phyloP scores from a whole-genome alignment of 2,888 invertebrate genomes.

The Yponomeuta evonymella region DNA sequence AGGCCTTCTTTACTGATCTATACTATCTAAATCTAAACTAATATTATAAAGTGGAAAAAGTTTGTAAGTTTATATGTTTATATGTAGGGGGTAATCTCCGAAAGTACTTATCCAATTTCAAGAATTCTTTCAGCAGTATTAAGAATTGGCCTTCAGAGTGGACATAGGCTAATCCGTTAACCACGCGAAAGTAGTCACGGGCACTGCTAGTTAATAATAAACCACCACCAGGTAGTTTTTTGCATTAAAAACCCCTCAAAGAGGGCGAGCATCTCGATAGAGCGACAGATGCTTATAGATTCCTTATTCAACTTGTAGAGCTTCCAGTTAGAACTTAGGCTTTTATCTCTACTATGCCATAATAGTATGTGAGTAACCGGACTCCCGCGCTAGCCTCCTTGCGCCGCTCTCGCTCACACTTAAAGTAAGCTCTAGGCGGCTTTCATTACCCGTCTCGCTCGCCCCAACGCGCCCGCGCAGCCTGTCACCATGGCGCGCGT shows the following conservation, averaged over 20 bases:
- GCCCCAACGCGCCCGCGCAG: slow-evolving; percentile 48
- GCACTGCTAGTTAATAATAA: not conserved
- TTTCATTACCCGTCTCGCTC: slow-evolving; percentile 53
- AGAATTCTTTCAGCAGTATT: too few species aligned
- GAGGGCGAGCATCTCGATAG: not conserved
- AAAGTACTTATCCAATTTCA: too few species aligned
- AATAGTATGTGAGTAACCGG: slow-evolving; percentile 60
- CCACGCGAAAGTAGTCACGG: too few species aligned
- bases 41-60: too few species aligned
- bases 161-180: too few species aligned
- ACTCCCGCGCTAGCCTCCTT: slow-evolving; percentile 63
- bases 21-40: too few species aligned
- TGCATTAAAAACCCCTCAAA: not conserved
- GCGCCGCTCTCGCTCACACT: slow-evolving; percentile 47
- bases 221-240: not conserved
- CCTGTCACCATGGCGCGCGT: slow-evolving; percentile 47
- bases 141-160: too few species aligned
- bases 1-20: not conserved
- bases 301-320: slow-evolving; percentile 40
- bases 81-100: too few species aligned
- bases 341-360: slow-evolving; percentile 49
- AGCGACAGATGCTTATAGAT: slow-evolving; percentile 24
- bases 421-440: slow-evolving; percentile 54
- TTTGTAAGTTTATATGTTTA: too few species aligned
- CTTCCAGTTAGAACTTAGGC: slow-evolving; percentile 40